Evolutionary conservation across 1,140 invertebrate genomes (phyloP).

Genomic region (Rhopalosiphum padi): DNA sequence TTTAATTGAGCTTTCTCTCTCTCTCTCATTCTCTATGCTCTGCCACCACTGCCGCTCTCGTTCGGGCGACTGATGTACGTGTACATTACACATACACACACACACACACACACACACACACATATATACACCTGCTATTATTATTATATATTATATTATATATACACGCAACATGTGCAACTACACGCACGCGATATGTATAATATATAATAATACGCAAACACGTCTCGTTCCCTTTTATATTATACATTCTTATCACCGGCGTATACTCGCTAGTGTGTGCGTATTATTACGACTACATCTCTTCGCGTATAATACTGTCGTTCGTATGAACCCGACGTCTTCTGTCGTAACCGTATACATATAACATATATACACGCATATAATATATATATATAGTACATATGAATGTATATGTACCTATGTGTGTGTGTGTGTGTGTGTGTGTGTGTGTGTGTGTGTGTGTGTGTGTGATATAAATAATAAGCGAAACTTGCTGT

Average conservation of each 20-base stretch:
- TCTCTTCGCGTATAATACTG: neutral
- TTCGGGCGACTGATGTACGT: slow-evolving; percentile 14
- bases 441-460: no score
- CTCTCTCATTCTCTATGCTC: neutral
- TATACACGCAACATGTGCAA: neutral
- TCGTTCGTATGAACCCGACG: slow-evolving; percentile 11
- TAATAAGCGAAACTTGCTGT: neutral
- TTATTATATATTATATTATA: slow-evolving; percentile 11
- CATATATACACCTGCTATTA: neutral
- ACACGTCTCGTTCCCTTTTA: slow-evolving; percentile 37
- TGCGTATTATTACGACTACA: neutral
- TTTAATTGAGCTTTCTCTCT: slow-evolving; percentile 40
- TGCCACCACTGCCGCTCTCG: neutral
- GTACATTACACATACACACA: neutral
- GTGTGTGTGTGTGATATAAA: neutral
- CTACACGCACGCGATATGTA: neutral
- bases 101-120: neutral
- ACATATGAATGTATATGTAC: neutral
- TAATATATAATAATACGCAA: slow-evolving; percentile 17
- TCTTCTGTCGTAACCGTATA: neutral
- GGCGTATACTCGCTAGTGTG: neutral
- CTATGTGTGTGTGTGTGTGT: neutral
- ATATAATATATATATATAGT: neutral
- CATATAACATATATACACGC: neutral
- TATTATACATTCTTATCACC: slow-evolving; percentile 36